Percentiles rank a stretch among this genome's conserved stretches.
Evolutionary conservation across 2,888 invertebrate genomes (phyloP).

Genomic region (Timandra comae): DNA sequence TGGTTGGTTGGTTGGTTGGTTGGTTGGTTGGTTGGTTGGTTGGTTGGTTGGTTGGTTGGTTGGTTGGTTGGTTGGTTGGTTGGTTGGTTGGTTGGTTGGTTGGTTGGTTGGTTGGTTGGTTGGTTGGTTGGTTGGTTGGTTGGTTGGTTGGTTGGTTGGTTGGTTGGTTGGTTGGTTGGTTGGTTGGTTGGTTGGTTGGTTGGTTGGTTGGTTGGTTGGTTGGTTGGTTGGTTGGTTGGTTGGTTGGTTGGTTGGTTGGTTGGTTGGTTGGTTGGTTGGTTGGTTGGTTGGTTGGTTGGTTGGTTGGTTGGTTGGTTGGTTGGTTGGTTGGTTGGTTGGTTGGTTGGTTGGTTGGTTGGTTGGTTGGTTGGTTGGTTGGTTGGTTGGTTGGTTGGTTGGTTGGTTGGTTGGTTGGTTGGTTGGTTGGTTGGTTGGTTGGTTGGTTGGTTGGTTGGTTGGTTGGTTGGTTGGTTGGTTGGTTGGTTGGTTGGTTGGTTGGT

Average conservation of each 20-base stretch:
- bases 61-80: conserved; percentile 2
- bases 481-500: conserved; percentile 3
- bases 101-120: conserved; percentile 2
- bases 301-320: conserved; percentile 3
- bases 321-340: neutral
- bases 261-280: conserved; percentile 3
- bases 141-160: conserved; percentile 2
- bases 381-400: neutral
- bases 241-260: conserved; percentile 3
- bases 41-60: conserved; percentile 2
- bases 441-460: conserved; percentile 2
- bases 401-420: conserved; percentile 4
- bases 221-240: conserved; percentile 2
- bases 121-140: conserved; percentile 2
- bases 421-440: conserved; percentile 4
- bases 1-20: conserved; percentile 2
- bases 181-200: conserved; percentile 2
- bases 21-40: conserved; percentile 2
- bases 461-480: conserved; percentile 2
- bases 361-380: neutral
- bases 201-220: conserved; percentile 2
- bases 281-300: conserved; percentile 3
- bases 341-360: conserved; percentile 1
- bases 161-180: conserved; percentile 2
- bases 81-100: conserved; percentile 2